phyloP scores from a whole-genome alignment of 2,797 vertebrate genomes.

The Hemitrygon akajei region DNA sequence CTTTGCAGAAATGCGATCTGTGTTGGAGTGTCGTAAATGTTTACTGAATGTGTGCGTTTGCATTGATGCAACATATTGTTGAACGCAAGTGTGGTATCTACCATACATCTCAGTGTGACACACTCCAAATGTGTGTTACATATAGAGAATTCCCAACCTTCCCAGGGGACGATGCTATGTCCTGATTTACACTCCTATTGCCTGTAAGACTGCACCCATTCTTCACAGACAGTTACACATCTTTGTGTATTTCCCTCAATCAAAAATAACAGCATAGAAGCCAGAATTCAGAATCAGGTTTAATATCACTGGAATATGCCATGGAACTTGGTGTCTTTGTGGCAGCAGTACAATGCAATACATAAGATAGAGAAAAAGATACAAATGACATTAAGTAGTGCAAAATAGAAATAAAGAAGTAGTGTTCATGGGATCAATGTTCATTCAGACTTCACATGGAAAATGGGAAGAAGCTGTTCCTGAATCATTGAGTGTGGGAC shows the following conservation, averaged over 20 bases:
- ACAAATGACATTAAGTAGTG: too few relatives aligned
- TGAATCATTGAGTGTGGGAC: too few relatives aligned
- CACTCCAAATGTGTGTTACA: background rate
- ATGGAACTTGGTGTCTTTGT: too few relatives aligned
- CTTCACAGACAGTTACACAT: background rate
- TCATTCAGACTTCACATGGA: too few relatives aligned
- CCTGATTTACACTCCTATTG: background rate
- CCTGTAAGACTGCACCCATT: background rate
- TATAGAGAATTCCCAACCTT: background rate
- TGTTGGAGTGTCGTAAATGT: background rate
- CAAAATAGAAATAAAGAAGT: too few relatives aligned
- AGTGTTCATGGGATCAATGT: too few relatives aligned
- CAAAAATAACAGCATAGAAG: background rate
- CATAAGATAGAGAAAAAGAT: too few relatives aligned
- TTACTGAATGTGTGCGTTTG: background rate
- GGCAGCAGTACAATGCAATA: too few relatives aligned
- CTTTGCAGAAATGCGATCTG: background rate
- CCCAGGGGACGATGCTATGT: background rate
- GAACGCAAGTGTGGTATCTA: background rate
- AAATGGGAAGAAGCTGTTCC: background rate
- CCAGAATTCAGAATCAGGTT: too few relatives aligned
- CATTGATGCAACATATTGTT: background rate
- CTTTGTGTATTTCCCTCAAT: background rate
- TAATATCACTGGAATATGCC: too few relatives aligned
- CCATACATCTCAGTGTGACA: background rate